Evolutionary conservation across 2,113 vertebrate species (phyloP), one percentile per base, ranked within the genome.

Genomic region (Thunnus thynnus): DNA sequence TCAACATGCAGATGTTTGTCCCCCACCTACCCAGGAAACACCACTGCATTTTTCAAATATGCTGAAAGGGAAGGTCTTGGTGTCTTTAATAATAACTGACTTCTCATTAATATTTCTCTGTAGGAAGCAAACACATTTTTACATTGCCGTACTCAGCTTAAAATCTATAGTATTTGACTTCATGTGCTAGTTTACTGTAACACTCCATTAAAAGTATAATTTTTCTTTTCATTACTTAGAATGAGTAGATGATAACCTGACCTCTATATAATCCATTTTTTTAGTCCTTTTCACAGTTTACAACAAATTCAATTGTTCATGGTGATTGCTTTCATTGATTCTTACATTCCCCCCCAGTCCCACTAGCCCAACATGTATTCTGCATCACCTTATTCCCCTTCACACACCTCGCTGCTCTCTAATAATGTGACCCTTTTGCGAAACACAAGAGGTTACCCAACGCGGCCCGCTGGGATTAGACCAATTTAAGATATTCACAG

Each of bases 271-370:
- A 91, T 84, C 79, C 81, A 67, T 68, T 67, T 64, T 80, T 78
- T 67, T 48, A 47, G 3, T 76, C 82, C 60, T 78, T 81, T 89
- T 80, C 80, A 70, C 72, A 13, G 67, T 74, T 84, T 71, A 75
- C 82, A 82, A 85, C 86, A 87, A 90, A 91, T 88, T 84, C 86
- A 91, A 91, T 90, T 82, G 84, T 77, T 85, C 76, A 58, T 65
- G 82, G 75, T 87, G 86, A 91, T 91, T 92, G 91, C 87, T 90
- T 93, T 90, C 90, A 92, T 93, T 88, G 92, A 93, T 92, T 90
- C 80, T 36, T 46, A 66, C 87, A 62, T 78, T 63, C 70, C 52
- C 36, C 36, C 16, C 0, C 6, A 5, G 41, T 87, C 91, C 87
- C 90, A 67, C 71, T 71, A 82, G 85, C 83, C 86, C 77, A 41